These are phyloP conservation scores for Linnaemya vulpina DNA, from an alignment of 2,888 invertebrate genomes.

Conservation along the genomic window DNA sequence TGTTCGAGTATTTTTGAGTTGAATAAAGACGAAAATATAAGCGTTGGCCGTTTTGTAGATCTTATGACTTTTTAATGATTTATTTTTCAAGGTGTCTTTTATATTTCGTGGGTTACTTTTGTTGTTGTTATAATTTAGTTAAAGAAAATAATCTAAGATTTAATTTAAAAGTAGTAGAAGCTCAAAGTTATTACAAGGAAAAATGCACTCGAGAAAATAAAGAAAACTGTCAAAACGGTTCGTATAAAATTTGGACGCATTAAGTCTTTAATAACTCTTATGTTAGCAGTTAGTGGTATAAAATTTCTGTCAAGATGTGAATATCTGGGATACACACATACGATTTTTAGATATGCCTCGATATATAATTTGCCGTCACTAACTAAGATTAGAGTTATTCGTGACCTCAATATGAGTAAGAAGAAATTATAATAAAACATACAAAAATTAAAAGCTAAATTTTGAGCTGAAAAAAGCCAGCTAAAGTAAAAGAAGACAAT, in stretches of 20 bases:
- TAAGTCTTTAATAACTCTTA: background rate
- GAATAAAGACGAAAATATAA: constrained; percentile 26
- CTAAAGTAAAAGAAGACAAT: too few relatives aligned
- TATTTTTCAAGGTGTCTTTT: constrained; percentile 47
- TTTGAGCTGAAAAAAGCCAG: too few relatives aligned
- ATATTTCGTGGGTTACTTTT: background rate
- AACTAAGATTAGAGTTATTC: too few relatives aligned
- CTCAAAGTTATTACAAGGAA: background rate
- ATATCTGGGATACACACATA: too few relatives aligned
- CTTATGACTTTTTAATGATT: constrained; percentile 57
- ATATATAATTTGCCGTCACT: too few relatives aligned
- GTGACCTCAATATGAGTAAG: too few relatives aligned
- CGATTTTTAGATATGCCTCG: too few relatives aligned
- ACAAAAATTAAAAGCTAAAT: too few relatives aligned
- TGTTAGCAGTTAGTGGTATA: too few relatives aligned
- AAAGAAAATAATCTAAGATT: constrained; percentile 43
- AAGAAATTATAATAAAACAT: too few relatives aligned
- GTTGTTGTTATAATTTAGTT: constrained; percentile 6
- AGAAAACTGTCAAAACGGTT: background rate
- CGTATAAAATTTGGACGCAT: background rate
- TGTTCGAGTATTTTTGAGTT: constrained; percentile 31
- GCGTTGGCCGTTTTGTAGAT: constrained; percentile 57
- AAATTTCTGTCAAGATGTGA: too few relatives aligned
- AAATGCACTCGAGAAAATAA: background rate
- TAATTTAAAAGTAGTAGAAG: constrained; percentile 27